These are phyloP conservation scores for Myotis lucifugus DNA, from an alignment of 2,113 vertebrate species.

Conservation along the genomic window DNA sequence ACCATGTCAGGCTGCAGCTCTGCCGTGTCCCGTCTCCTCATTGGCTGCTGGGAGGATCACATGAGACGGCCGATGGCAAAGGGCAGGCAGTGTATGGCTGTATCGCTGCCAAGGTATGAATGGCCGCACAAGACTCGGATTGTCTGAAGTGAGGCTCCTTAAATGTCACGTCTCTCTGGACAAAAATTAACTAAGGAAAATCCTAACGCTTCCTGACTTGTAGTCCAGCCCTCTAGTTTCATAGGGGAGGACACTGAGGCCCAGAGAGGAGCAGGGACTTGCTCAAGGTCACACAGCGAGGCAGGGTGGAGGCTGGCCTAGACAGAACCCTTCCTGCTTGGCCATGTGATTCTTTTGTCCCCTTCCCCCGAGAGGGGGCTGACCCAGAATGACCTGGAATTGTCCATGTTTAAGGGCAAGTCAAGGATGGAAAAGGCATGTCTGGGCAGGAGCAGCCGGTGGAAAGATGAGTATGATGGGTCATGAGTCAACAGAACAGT, in stretches of 20 bases:
- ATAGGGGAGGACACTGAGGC: neutral
- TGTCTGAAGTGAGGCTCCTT: neutral
- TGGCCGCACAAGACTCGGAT: neutral
- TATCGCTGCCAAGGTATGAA: neutral
- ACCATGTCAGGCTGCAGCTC: neutral
- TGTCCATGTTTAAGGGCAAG: neutral
- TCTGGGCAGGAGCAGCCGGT: neutral
- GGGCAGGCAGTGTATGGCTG: neutral
- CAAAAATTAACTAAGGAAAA: neutral
- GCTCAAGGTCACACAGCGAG: neutral
- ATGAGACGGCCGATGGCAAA: neutral
- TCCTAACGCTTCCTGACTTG: neutral
- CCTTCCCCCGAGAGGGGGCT: neutral
- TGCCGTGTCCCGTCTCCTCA: neutral
- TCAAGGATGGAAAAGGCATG: neutral
- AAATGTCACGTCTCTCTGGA: neutral
- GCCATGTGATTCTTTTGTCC: neutral
- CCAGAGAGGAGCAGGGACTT: neutral
- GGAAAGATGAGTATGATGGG: no score
- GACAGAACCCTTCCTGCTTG: neutral
- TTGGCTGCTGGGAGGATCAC: neutral
- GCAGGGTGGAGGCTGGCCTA: neutral
- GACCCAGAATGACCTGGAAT: neutral
- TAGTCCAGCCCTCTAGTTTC: neutral
- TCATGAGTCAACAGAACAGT: neutral